phyloP scores from a whole-genome alignment of 2,797 vertebrate genomes.

The Chaenodraco wilsoni region DNA sequence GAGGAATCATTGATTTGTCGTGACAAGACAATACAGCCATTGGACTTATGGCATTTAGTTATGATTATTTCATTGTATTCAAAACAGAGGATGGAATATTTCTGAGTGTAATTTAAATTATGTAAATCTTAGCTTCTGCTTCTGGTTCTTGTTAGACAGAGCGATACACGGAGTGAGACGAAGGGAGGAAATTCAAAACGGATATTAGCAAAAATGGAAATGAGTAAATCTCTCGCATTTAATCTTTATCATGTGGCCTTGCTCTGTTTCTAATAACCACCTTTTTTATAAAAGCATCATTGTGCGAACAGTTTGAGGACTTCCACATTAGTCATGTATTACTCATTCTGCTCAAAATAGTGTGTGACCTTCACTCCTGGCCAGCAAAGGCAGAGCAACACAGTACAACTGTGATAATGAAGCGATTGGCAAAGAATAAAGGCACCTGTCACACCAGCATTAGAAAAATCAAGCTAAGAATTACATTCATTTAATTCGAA shows the following conservation, averaged over 20 bases:
- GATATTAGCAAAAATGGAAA: slow-evolving; percentile 43
- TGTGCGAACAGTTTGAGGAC: slow-evolving; percentile 61
- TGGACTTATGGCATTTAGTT: slow-evolving; percentile 42
- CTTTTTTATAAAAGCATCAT: slow-evolving; percentile 63
- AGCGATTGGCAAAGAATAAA: background rate
- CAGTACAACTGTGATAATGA: slow-evolving; percentile 8
- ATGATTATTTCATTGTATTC: slow-evolving; percentile 38
- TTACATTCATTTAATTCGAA: background rate
- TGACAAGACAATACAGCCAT: slow-evolving; percentile 47
- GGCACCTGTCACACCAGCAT: background rate
- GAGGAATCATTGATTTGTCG: slow-evolving; percentile 21
- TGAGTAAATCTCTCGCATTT: slow-evolving; percentile 44
- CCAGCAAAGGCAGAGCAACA: slow-evolving; percentile 25
- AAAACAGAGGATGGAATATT: slow-evolving; percentile 25
- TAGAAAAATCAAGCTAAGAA: background rate
- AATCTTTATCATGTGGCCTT: slow-evolving; percentile 43
- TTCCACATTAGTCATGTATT: slow-evolving; percentile 63
- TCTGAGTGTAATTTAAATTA: slow-evolving; percentile 49
- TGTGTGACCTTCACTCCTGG: slow-evolving; percentile 55
- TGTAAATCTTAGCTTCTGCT: slow-evolving; percentile 58
- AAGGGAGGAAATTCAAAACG: slow-evolving; percentile 36
- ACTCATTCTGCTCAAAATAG: slow-evolving; percentile 66
- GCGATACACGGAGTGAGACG: background rate
- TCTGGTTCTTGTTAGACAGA: slow-evolving; percentile 62
- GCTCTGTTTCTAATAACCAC: slow-evolving; percentile 70